phyloP scores from a whole-genome alignment of 2,797 vertebrate genomes.

The Tauraco hartlaubi region DNA sequence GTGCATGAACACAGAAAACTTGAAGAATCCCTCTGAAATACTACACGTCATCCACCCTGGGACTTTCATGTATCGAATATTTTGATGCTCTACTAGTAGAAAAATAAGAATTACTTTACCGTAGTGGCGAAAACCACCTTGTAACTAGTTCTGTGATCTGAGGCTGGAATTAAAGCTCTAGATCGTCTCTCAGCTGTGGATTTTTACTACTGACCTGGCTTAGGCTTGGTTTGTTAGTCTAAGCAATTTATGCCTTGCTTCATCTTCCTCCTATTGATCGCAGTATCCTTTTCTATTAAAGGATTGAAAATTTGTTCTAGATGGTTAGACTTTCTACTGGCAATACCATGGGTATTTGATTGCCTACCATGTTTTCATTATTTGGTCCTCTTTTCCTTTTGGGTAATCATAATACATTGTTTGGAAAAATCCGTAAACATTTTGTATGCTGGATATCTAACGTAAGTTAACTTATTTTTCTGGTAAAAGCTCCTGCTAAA shows the following conservation, averaged over 20 bases:
- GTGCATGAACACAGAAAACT: background rate
- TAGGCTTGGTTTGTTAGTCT: background rate
- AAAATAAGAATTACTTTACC: background rate
- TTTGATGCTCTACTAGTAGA: background rate
- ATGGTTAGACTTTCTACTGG: background rate
- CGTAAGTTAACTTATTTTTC: background rate
- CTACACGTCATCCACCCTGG: fast-evolving
- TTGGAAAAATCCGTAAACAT: background rate
- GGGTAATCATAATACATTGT: background rate
- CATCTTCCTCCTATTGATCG: background rate
- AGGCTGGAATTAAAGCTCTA: background rate
- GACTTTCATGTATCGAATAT: fast-evolving
- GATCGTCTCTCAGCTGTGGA: background rate
- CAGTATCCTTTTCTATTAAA: background rate
- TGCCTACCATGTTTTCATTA: background rate
- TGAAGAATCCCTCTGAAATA: background rate
- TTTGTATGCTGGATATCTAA: background rate
- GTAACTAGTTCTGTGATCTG: background rate
- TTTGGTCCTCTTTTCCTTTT: background rate
- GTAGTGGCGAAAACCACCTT: background rate
- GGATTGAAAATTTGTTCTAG: background rate
- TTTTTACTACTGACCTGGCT: background rate
- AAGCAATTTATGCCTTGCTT: background rate
- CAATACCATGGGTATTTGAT: background rate
- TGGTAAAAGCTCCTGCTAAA: background rate